These are phyloP conservation scores for Athalia circularis DNA, from an alignment of 2,888 invertebrate genomes.

Conservation along the genomic window DNA sequence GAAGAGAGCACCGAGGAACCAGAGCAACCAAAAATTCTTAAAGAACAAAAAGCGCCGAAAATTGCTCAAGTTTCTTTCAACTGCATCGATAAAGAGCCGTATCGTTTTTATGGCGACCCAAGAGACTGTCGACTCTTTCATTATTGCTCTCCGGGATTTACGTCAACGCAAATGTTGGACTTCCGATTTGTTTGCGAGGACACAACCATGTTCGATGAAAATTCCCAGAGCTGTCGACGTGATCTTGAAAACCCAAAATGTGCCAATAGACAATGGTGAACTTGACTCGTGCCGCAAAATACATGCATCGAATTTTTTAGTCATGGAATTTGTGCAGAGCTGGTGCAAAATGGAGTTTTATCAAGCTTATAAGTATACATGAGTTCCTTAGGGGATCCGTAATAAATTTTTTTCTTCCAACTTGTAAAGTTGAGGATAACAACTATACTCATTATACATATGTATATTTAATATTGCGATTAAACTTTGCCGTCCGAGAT, in stretches of 20 bases:
- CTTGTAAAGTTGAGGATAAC: background rate
- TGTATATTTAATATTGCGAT: constrained; percentile 25
- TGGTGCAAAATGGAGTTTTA: background rate
- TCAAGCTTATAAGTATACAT: constrained; percentile 11
- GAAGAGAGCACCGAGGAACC: constrained; percentile 34
- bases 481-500: constrained; percentile 49
- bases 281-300: background rate
- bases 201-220: constrained; percentile 77
- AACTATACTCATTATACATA: constrained; percentile 22
- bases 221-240: constrained; percentile 75
- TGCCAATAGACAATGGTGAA: constrained; percentile 63
- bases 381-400: background rate
- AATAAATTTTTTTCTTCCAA: constrained; percentile 6
- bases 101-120: constrained; percentile 78
- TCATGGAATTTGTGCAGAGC: background rate
- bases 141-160: constrained; percentile 79
- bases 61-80: constrained; percentile 73
- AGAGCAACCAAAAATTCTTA: constrained; percentile 19
- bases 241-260: constrained; percentile 65
- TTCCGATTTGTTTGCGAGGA: constrained; percentile 79
- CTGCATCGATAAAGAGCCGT: constrained; percentile 76
- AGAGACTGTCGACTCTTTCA: constrained; percentile 79
- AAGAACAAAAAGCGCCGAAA: constrained; percentile 52
- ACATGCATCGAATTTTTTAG: too few species aligned
- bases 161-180: constrained; percentile 76